Conservation (phyloP, 2,797 vertebrate genomes). For the Myioborus miniatus region DNA sequence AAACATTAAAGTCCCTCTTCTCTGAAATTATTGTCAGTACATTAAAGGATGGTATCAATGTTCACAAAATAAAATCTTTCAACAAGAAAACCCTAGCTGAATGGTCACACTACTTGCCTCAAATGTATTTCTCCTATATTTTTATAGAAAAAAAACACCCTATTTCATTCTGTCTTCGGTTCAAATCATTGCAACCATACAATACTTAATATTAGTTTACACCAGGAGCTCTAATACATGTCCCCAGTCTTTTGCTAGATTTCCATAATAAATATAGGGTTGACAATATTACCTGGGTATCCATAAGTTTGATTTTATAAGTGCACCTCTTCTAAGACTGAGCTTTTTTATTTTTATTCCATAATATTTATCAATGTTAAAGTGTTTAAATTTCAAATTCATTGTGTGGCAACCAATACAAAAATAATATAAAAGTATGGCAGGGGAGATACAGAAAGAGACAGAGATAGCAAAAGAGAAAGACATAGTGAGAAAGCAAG, state of each 20-base stretch:
- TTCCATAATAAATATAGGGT: not conserved
- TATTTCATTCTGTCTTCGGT: not conserved
- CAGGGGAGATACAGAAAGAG: not conserved
- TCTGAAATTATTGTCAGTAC: not conserved
- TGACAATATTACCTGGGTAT: not conserved
- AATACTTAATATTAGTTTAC: not conserved
- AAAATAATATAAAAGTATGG: not conserved
- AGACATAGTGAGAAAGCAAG: not conserved
- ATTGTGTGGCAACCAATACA: not conserved
- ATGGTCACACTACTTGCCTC: not conserved
- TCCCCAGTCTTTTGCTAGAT: not conserved
- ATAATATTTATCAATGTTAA: not conserved
- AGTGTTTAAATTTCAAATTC: not conserved
- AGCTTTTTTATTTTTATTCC: not conserved
- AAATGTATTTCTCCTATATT: not conserved
- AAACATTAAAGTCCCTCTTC: not conserved
- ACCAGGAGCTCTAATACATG: not conserved
- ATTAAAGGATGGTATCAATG: not conserved
- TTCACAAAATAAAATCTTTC: not conserved
- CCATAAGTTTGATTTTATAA: not conserved
- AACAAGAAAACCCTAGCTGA: not conserved
- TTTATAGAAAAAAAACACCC: not conserved
- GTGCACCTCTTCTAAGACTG: not conserved
- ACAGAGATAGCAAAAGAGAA: not conserved
- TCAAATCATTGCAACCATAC: not conserved